Conservation (phyloP, 2,888 invertebrate genomes). For the Chironomus tentans region DNA sequence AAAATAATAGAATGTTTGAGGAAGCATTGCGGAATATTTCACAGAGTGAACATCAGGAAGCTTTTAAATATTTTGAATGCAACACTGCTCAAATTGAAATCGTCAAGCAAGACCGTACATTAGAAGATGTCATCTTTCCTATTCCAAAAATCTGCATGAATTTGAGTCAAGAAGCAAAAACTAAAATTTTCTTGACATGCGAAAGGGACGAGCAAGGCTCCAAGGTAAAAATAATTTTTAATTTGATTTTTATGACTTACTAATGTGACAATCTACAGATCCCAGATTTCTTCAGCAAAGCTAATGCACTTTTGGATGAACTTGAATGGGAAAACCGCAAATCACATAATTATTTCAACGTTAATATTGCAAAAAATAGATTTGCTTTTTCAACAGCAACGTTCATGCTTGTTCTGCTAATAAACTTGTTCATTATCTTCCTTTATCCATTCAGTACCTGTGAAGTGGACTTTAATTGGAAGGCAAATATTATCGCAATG, state of each 20-base stretch:
- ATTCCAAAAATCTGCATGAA: constrained; percentile 98
- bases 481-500: not conserved
- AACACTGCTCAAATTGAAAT: constrained; percentile 99
- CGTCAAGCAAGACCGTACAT: constrained; percentile 88
- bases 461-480: not conserved
- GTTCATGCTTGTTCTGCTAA: constrained; percentile 63
- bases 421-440: not conserved
- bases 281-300: constrained; percentile 80
- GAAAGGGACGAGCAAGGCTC: constrained; percentile 96
- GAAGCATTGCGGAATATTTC: constrained; percentile 67
- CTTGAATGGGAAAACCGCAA: constrained; percentile 99
- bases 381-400: constrained; percentile 93
- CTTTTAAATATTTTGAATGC: constrained; percentile 87
- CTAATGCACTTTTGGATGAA: constrained; percentile 95
- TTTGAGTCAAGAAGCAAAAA: constrained; percentile 90
- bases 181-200: constrained; percentile 80
- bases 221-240: constrained; percentile 45
- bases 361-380: constrained; percentile 51
- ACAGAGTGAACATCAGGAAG: constrained; percentile 62
- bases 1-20: constrained; percentile 91
- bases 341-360: constrained; percentile 46
- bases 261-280: constrained; percentile 43
- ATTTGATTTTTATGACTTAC: not conserved
- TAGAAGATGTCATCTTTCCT: constrained; percentile 98
- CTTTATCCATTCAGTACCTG: not conserved